Conservation (phyloP, 1,140 invertebrate genomes). For the Drosophila gunungcola region DNA sequence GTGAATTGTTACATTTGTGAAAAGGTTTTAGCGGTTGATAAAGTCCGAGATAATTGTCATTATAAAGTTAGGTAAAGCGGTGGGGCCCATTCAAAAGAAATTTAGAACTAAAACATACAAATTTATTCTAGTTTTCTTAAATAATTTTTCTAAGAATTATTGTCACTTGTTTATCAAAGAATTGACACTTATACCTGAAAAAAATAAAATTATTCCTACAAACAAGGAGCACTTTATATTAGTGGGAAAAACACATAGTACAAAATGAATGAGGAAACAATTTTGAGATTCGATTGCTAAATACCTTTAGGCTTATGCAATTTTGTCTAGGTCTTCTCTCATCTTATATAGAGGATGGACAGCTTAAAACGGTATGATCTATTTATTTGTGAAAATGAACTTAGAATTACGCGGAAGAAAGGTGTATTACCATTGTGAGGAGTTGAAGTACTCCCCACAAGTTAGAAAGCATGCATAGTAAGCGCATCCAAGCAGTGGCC, state of each 20-base stretch:
- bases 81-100: constrained; percentile 80
- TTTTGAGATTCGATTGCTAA: constrained; percentile 67
- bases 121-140: constrained; percentile 82
- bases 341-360: constrained; percentile 59
- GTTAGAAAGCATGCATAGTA: too few species aligned
- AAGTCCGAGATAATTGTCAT: constrained; percentile 23
- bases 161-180: constrained; percentile 79
- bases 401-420: background rate
- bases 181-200: constrained; percentile 52
- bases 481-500: too few species aligned
- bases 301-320: constrained; percentile 69
- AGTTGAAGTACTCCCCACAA: too few species aligned
- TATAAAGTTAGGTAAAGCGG: constrained; percentile 21
- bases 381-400: background rate
- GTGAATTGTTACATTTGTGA: constrained; percentile 15
- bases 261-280: constrained; percentile 1
- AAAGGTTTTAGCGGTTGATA: background rate
- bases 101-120: constrained; percentile 66
- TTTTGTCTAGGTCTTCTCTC: constrained; percentile 43
- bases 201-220: constrained; percentile 77
- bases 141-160: constrained; percentile 64
- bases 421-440: too few species aligned
- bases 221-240: constrained; percentile 78
- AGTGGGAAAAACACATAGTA: constrained; percentile 34
- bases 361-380: background rate